Evolutionary conservation across 2,797 vertebrate genomes (phyloP).

Genomic region (Gambusia yucatana): DNA sequence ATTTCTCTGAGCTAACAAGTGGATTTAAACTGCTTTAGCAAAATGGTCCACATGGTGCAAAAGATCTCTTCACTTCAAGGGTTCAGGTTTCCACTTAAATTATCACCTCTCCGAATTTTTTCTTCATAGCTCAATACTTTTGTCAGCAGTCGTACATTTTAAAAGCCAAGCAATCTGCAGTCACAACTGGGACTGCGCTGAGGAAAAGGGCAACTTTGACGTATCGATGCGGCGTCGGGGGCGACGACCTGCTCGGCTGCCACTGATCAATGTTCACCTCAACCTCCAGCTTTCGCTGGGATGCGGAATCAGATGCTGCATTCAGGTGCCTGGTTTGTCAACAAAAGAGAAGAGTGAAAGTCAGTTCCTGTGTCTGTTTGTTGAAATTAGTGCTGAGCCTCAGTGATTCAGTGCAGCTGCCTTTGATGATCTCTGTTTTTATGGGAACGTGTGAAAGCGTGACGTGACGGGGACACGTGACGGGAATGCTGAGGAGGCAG

Average conservation of each 20-base stretch:
- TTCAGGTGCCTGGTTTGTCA: constrained; percentile 21
- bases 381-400: constrained; percentile 43
- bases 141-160: background rate
- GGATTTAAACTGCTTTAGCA: constrained; percentile 9
- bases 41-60: background rate
- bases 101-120: background rate
- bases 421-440: constrained; percentile 65
- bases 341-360: background rate
- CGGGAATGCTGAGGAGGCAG: constrained; percentile 73
- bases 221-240: constrained; percentile 55
- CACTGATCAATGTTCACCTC: constrained; percentile 70
- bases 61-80: background rate
- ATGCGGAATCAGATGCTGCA: constrained; percentile 21
- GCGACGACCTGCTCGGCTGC: constrained; percentile 44
- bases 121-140: constrained; percentile 1
- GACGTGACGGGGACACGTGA: constrained; percentile 47
- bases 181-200: constrained; percentile 30
- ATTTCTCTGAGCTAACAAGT: background rate
- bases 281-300: constrained; percentile 51
- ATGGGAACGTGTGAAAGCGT: constrained; percentile 59
- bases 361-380: constrained; percentile 10
- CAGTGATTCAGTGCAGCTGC: constrained; percentile 44
- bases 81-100: background rate
- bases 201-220: constrained; percentile 60
- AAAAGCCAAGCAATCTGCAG: constrained; percentile 39